Conservation (phyloP, 2,888 invertebrate species). For the Timema podura region DNA sequence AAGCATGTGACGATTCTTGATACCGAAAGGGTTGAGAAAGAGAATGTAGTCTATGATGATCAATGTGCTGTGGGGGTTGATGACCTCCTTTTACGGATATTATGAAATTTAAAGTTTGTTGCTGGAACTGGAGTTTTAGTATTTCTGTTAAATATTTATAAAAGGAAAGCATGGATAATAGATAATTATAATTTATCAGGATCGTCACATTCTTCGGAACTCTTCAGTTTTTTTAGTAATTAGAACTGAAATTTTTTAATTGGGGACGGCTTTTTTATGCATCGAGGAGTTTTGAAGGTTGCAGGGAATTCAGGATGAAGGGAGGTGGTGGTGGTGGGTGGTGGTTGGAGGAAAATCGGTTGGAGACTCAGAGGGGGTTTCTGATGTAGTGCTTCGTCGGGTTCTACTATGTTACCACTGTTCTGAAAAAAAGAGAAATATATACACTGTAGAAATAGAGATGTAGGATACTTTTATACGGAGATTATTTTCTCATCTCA, state of each 20-base stretch:
- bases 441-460: not conserved
- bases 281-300: not conserved
- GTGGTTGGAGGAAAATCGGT: not conserved
- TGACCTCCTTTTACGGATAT: not conserved
- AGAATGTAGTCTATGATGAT: not conserved
- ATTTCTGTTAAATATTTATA: slow-evolving; percentile 4
- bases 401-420: slow-evolving; percentile 2
- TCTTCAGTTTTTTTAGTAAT: slow-evolving; percentile 2
- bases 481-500: not conserved
- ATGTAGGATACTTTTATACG: not conserved
- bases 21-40: not conserved
- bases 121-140: not conserved
- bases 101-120: not conserved
- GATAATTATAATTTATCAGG: slow-evolving; percentile 1
- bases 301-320: not conserved
- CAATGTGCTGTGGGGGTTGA: not conserved
- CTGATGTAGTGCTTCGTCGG: not conserved
- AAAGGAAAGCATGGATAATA: not conserved
- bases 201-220: not conserved
- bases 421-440: slow-evolving; percentile 8
- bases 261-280: not conserved
- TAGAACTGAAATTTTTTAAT: not conserved
- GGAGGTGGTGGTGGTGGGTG: not conserved
- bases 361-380: not conserved
- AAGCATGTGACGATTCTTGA: not conserved